Evolutionary conservation across 2,888 invertebrate species (phyloP).

Genomic region (Abrostola triplasia): DNA sequence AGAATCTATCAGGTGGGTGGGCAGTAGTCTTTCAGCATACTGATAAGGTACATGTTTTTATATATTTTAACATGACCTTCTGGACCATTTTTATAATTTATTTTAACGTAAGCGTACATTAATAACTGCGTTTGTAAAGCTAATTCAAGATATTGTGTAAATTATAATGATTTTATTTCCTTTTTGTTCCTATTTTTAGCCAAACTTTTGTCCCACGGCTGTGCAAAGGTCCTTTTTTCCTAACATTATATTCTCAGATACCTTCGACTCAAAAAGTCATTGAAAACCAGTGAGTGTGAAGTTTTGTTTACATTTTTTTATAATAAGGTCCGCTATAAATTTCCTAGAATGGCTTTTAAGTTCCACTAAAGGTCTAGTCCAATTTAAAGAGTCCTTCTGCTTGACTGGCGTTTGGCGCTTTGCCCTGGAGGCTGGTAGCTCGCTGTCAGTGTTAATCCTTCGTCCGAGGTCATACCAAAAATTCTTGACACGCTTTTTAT

Average conservation of each 20-base stretch:
- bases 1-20: slow-evolving; percentile 30
- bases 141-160: too few species aligned
- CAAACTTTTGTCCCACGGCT: too few species aligned
- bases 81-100: background rate
- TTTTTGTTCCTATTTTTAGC: too few species aligned
- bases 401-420: slow-evolving; percentile 32
- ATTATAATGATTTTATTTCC: too few species aligned
- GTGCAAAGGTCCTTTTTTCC: too few species aligned
- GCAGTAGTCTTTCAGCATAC: slow-evolving; percentile 28
- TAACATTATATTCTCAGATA: too few species aligned
- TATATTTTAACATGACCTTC: background rate
- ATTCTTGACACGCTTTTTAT: slow-evolving; percentile 38
- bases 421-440: slow-evolving; percentile 40
- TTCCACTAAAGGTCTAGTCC: slow-evolving; percentile 32
- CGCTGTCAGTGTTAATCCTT: slow-evolving; percentile 47
- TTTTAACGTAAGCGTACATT: background rate
- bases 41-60: slow-evolving; percentile 25
- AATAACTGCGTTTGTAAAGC: too few species aligned
- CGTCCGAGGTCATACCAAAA: slow-evolving; percentile 39
- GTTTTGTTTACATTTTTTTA: background rate
- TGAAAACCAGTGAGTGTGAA: background rate
- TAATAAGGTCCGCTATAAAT: slow-evolving; percentile 21
- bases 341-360: slow-evolving; percentile 28
- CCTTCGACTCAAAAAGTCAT: background rate
- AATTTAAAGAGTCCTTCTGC: slow-evolving; percentile 37